These are phyloP conservation scores for Acrocyrtus sp. DNA, from an alignment of 2,888 invertebrate genomes.

Conservation along the genomic window DNA sequence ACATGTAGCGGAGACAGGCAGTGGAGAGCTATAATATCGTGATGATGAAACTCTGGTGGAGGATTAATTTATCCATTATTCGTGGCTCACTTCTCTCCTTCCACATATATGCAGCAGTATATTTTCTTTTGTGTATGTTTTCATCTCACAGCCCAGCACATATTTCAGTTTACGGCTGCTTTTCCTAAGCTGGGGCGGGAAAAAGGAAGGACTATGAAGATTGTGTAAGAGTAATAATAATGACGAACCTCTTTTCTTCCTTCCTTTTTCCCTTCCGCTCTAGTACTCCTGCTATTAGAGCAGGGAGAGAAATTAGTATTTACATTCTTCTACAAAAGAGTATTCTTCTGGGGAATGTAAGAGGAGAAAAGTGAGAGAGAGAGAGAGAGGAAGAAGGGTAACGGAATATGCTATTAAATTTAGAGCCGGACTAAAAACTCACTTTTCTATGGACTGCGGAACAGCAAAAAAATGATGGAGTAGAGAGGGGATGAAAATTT, in stretches of 20 bases:
- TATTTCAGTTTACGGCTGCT: too few relatives aligned
- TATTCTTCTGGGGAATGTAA: slow-evolving; percentile 21
- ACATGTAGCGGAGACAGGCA: too few relatives aligned
- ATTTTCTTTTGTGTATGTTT: too few relatives aligned
- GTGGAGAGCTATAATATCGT: too few relatives aligned
- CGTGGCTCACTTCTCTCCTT: not conserved
- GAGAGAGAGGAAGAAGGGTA: too few relatives aligned
- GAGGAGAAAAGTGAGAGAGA: not conserved
- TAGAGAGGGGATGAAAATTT: not conserved
- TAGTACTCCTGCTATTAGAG: not conserved
- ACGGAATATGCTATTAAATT: not conserved
- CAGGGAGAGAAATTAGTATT: slow-evolving; percentile 26
- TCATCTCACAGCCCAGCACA: too few relatives aligned
- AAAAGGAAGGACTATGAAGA: not conserved
- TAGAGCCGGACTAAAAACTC: not conserved
- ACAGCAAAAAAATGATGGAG: not conserved
- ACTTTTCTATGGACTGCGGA: not conserved
- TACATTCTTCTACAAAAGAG: slow-evolving; percentile 16
- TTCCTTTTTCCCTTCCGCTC: not conserved
- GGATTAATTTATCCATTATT: slow-evolving; percentile 27
- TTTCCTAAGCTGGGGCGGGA: too few relatives aligned
- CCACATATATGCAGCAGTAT: too few relatives aligned
- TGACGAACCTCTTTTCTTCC: not conserved
- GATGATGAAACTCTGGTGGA: slow-evolving; percentile 8
- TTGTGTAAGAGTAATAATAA: not conserved